Base-by-base conservation (phyloP, 1,140 invertebrate species). In the Drosophila auraria region DNA sequence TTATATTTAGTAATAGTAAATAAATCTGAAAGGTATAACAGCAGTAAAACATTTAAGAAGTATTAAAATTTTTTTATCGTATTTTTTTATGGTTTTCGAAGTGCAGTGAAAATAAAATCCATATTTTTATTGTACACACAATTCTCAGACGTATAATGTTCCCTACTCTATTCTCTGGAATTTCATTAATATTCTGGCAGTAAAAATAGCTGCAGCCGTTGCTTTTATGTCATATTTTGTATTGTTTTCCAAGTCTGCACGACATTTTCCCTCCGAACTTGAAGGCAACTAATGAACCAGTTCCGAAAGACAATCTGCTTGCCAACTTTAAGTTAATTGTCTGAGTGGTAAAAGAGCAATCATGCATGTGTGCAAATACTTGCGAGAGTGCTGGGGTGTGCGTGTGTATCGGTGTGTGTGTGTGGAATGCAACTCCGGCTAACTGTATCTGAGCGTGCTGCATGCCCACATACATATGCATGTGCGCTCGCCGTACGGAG, bases 381-480 rank as follows among this genome's bases (percentile, higher is more conserved):
- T 42, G 36, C 23, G 15, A 40, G 23, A 40, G 11, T 58, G 45
- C n/a, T n/a, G 15, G 25, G 27, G 25, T 51, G 45, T 25, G 14
- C 17, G 30, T 38, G 38, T 38, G 20, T 36, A 27, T 17, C 12
- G 11, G 40, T 17, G 15, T 50, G 3, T 54, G 3, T 54, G 27
- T 20, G 50, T 20, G 66, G 62, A 50, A 66, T 76, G 57, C 63
- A 78, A 53, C 73, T 75, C 12, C 36, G 27, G 11, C 57, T 62
- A 72, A 89, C 81, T 80, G 83, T 78, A 57, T 87, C 56, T 50
- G 36, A 40, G 75, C 54, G 23, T 36, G 42, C 44, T 53, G 25
- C 33, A 40, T 57, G 56, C 50, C 51, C 45, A 23, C 38, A 62
- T 50, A 4, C 40, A 58, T 50, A 70, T 70, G 33, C 36, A 30